phyloP scores from a whole-genome alignment of 2,797 vertebrate species.

The Fistularia commersonii region DNA sequence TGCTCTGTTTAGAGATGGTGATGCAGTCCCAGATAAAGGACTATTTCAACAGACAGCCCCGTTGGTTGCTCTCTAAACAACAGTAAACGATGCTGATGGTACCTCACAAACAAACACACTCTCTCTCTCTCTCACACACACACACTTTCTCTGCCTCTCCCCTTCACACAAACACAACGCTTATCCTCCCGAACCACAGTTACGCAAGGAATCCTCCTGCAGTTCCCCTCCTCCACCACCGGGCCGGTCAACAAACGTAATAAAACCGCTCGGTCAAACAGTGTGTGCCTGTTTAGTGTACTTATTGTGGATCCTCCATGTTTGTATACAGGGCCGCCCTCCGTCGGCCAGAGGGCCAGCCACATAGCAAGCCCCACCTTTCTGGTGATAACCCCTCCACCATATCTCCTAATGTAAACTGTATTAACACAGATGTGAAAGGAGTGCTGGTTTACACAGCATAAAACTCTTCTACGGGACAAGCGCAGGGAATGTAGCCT shows the following conservation, averaged over 20 bases:
- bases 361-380: conserved; percentile 1
- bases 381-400: conserved; percentile 47
- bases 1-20: conserved; percentile 60
- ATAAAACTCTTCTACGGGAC: conserved; percentile 40
- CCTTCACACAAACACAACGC: conserved; percentile 21
- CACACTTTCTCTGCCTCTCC: conserved; percentile 12
- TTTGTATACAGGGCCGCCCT: conserved; percentile 45
- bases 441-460: conserved; percentile 49
- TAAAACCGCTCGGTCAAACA: conserved; percentile 55
- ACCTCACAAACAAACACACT: conserved; percentile 11
- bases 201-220: conserved; percentile 58
- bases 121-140: neutral
- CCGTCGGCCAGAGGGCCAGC: conserved; percentile 20
- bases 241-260: conserved; percentile 62
- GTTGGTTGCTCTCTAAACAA: conserved; percentile 54
- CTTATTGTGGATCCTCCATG: conserved; percentile 37
- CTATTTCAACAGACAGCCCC: conserved; percentile 52
- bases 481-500: conserved; percentile 32
- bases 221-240: conserved; percentile 51
- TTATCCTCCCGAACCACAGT: conserved; percentile 52
- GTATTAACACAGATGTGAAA: conserved; percentile 58
- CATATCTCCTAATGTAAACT: conserved; percentile 63
- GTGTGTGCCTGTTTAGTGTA: conserved; percentile 22
- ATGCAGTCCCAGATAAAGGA: conserved; percentile 58
- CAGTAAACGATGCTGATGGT: conserved; percentile 39